Evolutionary conservation across 2,888 invertebrate species (phyloP).

Genomic region (Cinara cedri): DNA sequence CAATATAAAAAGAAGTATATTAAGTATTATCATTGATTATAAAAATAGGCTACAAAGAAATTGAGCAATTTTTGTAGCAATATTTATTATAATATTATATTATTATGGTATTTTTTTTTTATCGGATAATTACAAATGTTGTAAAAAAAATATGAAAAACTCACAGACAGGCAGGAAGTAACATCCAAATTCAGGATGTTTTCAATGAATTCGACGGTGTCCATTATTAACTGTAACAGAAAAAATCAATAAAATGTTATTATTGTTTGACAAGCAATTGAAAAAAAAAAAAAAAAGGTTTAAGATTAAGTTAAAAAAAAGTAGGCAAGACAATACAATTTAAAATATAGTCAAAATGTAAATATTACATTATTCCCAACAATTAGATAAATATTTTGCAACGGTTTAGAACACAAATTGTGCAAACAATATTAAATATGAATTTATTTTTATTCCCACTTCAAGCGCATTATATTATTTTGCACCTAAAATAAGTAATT

Average conservation of each 20-base stretch:
- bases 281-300: too few relatives aligned
- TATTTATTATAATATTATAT: too few relatives aligned
- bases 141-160: constrained; percentile 53
- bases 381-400: too few relatives aligned
- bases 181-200: constrained; percentile 44
- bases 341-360: too few relatives aligned
- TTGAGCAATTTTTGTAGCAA: constrained; percentile 55
- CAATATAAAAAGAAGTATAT: constrained; percentile 19
- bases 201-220: constrained; percentile 26
- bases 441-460: too few relatives aligned
- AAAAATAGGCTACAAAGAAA: constrained; percentile 39
- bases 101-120: too few relatives aligned
- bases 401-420: not conserved
- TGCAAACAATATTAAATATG: too few relatives aligned
- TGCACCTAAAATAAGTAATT: not conserved
- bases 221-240: constrained; percentile 36
- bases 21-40: not conserved
- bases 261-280: not conserved
- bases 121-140: constrained; percentile 28
- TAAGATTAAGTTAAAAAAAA: too few relatives aligned
- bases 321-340: too few relatives aligned
- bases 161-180: constrained; percentile 56
- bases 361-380: too few relatives aligned
- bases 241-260: not conserved
- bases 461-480: not conserved